Base-by-base conservation (phyloP, 2,113 vertebrate genomes). In the Poeciliopsis occidentalis region DNA sequence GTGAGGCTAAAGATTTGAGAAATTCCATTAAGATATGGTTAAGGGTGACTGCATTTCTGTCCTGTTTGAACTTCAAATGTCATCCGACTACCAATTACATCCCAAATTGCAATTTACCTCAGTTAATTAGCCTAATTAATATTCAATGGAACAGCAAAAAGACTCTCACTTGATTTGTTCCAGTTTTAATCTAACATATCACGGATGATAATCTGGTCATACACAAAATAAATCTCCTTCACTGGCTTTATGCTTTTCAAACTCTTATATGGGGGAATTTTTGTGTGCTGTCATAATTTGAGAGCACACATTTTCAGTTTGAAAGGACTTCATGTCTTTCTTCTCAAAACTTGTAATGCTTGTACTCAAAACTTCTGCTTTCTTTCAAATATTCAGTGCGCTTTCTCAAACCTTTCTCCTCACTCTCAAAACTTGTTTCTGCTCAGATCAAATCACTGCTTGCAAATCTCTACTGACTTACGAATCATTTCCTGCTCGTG, bases 121-220 rank as follows among this genome's bases (percentile, higher is more conserved):
- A 90, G 89, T 94, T 94, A 94, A 95, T 95, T 93, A 90, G 82
- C 84, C 76, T 90, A 94, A 95, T 95, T 94, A 93, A 93, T 93
- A 93, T 94, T 94, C 92, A 93, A 92, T 93, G 90, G 91, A 93
- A 94, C 91, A 93, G 74, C 86, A 87, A 87, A 90, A 91, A 89
- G 88, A 93, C 89, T 92, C 88, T 90, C 85, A 88, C 90, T 92
- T 82, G 86, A 94, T 94, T 93, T 88, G 94, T 93, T 93, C 89
- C 86, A 63, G 71, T 93, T 93, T 93, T 94, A 94, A 95, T 93
- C 89, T 89, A 95, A 95, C 94, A 95, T 92, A 94, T 91, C 93
- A 94, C 85, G 91, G 81, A 87, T 90, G 77, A 86, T 95, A 90
- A 94, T 93, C 90, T 76, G 79, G 24, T 89, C 84, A 62, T 86